phyloP scores from a whole-genome alignment of 2,888 invertebrate species.

The Pseudeuparius sepicola region DNA sequence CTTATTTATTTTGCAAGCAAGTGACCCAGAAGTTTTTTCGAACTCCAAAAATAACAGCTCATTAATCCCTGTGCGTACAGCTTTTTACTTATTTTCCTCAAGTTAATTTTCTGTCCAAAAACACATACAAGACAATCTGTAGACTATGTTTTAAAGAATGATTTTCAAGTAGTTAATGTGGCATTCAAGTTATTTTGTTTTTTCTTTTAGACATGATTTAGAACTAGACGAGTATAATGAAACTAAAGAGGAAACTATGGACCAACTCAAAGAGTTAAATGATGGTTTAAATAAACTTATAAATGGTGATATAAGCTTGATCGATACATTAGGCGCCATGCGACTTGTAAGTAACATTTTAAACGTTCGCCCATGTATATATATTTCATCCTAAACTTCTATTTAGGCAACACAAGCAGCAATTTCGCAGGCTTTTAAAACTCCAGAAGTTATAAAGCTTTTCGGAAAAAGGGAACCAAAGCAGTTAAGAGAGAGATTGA shows the following conservation, averaged over 20 bases:
- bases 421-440: constrained; percentile 62
- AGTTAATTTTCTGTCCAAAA: too few relatives aligned
- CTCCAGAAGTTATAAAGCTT: constrained; percentile 62
- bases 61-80: too few relatives aligned
- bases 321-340: constrained; percentile 54
- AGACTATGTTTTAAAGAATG: neutral
- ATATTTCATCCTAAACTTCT: constrained; percentile 5
- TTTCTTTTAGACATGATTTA: constrained; percentile 47
- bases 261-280: constrained; percentile 60
- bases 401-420: constrained; percentile 61
- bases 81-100: too few relatives aligned
- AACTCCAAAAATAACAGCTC: too few relatives aligned
- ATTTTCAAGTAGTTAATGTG: too few relatives aligned
- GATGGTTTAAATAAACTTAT: constrained; percentile 51
- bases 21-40: too few relatives aligned
- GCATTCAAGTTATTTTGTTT: too few relatives aligned
- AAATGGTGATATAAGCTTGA: constrained; percentile 57
- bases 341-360: constrained; percentile 44
- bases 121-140: neutral
- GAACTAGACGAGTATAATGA: constrained; percentile 56
- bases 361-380: constrained; percentile 1
- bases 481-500: constrained; percentile 49
- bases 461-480: constrained; percentile 62
- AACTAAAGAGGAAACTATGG: constrained; percentile 57
- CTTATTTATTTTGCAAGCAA: too few relatives aligned